phyloP scores from a whole-genome alignment of 2,888 invertebrate genomes.

The Myopa testacea region DNA sequence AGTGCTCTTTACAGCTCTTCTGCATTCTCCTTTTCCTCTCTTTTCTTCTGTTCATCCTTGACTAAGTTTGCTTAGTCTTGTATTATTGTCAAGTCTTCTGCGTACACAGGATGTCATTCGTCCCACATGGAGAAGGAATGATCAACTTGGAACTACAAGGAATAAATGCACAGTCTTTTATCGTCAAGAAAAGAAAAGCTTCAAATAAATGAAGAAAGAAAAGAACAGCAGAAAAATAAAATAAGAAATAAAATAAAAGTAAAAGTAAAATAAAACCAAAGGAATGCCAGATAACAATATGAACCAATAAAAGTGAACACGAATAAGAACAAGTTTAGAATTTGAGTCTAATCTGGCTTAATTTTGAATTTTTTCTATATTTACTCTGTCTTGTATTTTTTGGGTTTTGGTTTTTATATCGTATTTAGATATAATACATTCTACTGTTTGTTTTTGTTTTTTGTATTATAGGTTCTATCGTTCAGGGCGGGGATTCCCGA shows the following conservation, averaged over 20 bases:
- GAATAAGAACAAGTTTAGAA: not conserved
- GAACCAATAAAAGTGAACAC: not conserved
- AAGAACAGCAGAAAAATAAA: slow-evolving; percentile 14
- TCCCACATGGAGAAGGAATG: not conserved
- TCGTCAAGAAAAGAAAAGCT: not conserved
- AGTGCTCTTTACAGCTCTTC: not conserved
- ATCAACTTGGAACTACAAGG: slow-evolving; percentile 25
- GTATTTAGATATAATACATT: too few relatives aligned
- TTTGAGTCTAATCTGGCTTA: not conserved
- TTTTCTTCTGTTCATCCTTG: not conserved
- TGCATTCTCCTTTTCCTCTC: not conserved
- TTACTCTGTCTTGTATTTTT: not conserved
- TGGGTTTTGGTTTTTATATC: too few relatives aligned
- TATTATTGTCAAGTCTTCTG: slow-evolving; percentile 32
- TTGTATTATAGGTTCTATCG: too few relatives aligned
- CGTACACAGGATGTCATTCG: slow-evolving; percentile 9
- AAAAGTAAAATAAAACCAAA: not conserved
- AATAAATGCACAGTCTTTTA: not conserved
- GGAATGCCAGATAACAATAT: not conserved
- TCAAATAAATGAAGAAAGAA: not conserved
- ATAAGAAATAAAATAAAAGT: not conserved
- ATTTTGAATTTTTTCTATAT: slow-evolving; percentile 16
- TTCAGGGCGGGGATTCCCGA: too few relatives aligned
- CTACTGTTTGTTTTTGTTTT: too few relatives aligned
- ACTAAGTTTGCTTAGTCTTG: slow-evolving; percentile 27